Evolutionary conservation across 2,797 vertebrate species (phyloP).

Genomic region (Hydrocynus forskahlii): DNA sequence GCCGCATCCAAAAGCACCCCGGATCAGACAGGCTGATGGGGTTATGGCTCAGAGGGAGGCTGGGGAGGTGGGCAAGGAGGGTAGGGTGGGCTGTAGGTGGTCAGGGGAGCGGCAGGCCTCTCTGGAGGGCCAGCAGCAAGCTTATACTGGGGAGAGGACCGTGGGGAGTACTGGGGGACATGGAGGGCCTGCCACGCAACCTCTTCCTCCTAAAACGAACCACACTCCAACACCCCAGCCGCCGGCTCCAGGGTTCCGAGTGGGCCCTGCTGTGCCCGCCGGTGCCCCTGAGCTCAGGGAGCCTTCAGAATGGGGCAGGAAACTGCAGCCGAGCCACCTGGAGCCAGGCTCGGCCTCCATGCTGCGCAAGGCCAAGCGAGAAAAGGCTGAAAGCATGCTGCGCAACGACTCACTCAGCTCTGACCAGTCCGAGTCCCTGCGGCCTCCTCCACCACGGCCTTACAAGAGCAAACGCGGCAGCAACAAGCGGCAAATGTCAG

Average conservation of each 20-base stretch:
- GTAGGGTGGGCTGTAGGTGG: constrained; percentile 75
- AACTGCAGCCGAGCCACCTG: constrained; percentile 80
- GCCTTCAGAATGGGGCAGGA: constrained; percentile 80
- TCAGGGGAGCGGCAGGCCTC: constrained; percentile 73
- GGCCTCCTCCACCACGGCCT: constrained; percentile 93
- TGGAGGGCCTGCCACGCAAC: constrained; percentile 41
- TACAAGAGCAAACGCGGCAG: constrained; percentile 91
- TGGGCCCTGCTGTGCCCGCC: constrained; percentile 46
- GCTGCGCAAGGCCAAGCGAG: constrained; percentile 89
- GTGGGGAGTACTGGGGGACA: constrained; percentile 56
- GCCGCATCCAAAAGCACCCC: constrained; percentile 80
- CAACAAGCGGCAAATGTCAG: constrained; percentile 90
- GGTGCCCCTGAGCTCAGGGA: constrained; percentile 85
- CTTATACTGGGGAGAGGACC: constrained; percentile 78
- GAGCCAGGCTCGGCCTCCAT: constrained; percentile 81
- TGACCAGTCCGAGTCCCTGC: constrained; percentile 95
- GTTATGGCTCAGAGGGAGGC: constrained; percentile 69
- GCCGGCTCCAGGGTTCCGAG: constrained; percentile 57
- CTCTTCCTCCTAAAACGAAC: constrained; percentile 53
- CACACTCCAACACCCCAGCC: constrained; percentile 52
- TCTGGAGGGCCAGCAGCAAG: constrained; percentile 69
- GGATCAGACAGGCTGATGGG: constrained; percentile 81
- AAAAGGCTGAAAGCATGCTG: constrained; percentile 95
- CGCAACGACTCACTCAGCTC: constrained; percentile 97
- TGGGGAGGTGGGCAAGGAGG: constrained; percentile 64